phyloP scores from a whole-genome alignment of 2,888 invertebrate species.

The Xanthorhoe designata region DNA sequence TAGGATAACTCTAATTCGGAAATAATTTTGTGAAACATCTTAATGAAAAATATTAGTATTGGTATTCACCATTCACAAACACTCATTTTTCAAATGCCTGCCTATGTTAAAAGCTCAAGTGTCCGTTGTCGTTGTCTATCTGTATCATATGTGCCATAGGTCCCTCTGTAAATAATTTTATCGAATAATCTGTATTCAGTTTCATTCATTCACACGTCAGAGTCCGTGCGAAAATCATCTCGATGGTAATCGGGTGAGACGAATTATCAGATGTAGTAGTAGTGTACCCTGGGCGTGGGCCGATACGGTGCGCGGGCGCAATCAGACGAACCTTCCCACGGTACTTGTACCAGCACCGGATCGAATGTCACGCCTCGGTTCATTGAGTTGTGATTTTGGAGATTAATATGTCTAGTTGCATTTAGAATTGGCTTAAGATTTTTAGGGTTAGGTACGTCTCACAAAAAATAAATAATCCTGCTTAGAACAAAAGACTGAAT shows the following conservation, averaged over 20 bases:
- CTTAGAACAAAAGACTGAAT: too few relatives aligned
- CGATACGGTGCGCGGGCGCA: slow-evolving; percentile 43
- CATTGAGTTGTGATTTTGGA: slow-evolving; percentile 35
- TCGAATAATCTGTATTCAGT: slow-evolving; percentile 1
- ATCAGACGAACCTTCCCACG: slow-evolving; percentile 32
- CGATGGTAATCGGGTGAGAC: slow-evolving; percentile 45
- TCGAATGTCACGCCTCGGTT: slow-evolving; percentile 69
- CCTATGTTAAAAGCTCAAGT: neutral
- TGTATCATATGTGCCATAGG: neutral
- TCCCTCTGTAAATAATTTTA: neutral
- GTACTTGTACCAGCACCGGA: slow-evolving; percentile 54
- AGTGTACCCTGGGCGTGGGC: slow-evolving; percentile 24
- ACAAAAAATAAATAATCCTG: neutral
- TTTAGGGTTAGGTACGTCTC: neutral
- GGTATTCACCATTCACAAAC: too few relatives aligned
- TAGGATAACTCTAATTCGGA: neutral
- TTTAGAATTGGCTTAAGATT: slow-evolving; percentile 1
- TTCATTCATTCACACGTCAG: slow-evolving; percentile 42
- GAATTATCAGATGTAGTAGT: slow-evolving; percentile 43
- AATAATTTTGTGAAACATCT: neutral
- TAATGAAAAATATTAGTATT: too few relatives aligned
- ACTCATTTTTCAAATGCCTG: too few relatives aligned
- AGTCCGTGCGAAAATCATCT: slow-evolving; percentile 46
- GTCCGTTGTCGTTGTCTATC: neutral
- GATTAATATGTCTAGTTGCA: slow-evolving; percentile 18